A percentile compares a stretch with the other conserved stretches of the same genome.
phyloP scores from a whole-genome alignment of 2,113 vertebrate genomes.

The Dendropsophus ebraccatus region DNA sequence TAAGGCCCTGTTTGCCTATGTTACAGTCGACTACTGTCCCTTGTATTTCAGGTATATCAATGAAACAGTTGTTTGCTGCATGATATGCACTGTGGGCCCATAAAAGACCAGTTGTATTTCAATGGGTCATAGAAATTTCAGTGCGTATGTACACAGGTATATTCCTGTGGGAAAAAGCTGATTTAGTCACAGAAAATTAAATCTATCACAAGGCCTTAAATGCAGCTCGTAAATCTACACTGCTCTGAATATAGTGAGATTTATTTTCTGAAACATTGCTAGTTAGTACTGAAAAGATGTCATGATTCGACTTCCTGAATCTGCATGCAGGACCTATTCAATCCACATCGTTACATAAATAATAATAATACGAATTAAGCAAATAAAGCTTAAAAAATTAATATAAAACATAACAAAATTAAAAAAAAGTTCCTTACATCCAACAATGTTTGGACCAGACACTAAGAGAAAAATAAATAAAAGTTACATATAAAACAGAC shows the following conservation, averaged over 20 bases:
- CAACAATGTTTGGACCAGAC: too few species aligned
- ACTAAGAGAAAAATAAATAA: too few species aligned
- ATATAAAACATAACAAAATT: too few species aligned
- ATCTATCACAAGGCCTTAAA: constrained; percentile 44
- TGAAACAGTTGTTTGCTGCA: constrained; percentile 44
- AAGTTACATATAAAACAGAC: too few species aligned
- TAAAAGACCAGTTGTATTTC: constrained; percentile 51
- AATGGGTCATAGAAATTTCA: constrained; percentile 56
- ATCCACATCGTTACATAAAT: too few species aligned
- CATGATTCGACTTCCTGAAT: constrained; percentile 33
- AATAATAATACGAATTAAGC: too few species aligned
- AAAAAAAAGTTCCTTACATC: too few species aligned
- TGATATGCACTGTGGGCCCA: constrained; percentile 27
- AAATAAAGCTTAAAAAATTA: too few species aligned
- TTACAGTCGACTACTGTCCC: constrained; percentile 50
- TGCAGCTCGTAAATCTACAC: constrained; percentile 52
- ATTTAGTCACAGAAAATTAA: constrained; percentile 58
- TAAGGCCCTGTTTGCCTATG: not conserved
- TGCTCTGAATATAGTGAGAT: constrained; percentile 22
- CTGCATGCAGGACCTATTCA: not conserved
- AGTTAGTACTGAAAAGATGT: constrained; percentile 36
- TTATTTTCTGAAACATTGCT: constrained; percentile 36
- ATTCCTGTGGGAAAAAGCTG: constrained; percentile 44
- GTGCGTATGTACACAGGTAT: constrained; percentile 42
- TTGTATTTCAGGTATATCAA: constrained; percentile 54